Base-by-base conservation (phyloP, 2,888 invertebrate genomes). In the Anodontia alba region DNA sequence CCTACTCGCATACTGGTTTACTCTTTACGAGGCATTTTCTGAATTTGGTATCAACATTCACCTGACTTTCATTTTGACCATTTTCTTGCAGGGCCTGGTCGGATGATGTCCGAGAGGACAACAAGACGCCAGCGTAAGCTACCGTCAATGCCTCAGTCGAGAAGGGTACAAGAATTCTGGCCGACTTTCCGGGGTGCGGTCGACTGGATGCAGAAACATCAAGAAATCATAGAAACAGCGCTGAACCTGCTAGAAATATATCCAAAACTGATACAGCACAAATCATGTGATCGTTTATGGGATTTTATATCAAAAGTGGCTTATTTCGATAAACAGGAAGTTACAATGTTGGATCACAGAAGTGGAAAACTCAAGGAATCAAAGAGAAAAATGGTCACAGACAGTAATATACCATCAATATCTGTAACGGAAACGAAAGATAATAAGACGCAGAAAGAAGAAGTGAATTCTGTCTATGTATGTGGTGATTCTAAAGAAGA, bases 151-250 rank as follows among this genome's bases (percentile, higher is more conserved):
- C 79, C 76, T 33, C 26, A 71, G 36, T 20, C 36, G 15, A 38
- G 29, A 46, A 29, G 29, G 33, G 20, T 29, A 5, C 80, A 80
- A 17, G 67, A 42, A 12, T 81, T 79, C 43, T 81, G 81, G 81
- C 78, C 84, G n/a, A 74, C 84, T 20, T 84, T 73, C 43, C 76
- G 81, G 0, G 78, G 84, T 2, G 84, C 84, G 0, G 20, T 81
- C 0, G 76, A 71, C n/a, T 84, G 81, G 81, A 76, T 84, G 77
- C 75, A 81, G 23, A 76, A 78, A 68, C 76, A 81, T 46, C 76
- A 81, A 57, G 72, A 78, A n/a, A 74, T 71, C 0, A 23, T 84
- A 0, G 76, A 84, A 43, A 84, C 81, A 5, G 78, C 84, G 17
- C 66, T 81, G 7, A 76, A 76, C 20, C 76, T 84, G 12, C 54